Evolutionary conservation across 2,113 vertebrate species (phyloP), one percentile per base, ranked within the genome.

Genomic region (Larimichthys polyactis): DNA sequence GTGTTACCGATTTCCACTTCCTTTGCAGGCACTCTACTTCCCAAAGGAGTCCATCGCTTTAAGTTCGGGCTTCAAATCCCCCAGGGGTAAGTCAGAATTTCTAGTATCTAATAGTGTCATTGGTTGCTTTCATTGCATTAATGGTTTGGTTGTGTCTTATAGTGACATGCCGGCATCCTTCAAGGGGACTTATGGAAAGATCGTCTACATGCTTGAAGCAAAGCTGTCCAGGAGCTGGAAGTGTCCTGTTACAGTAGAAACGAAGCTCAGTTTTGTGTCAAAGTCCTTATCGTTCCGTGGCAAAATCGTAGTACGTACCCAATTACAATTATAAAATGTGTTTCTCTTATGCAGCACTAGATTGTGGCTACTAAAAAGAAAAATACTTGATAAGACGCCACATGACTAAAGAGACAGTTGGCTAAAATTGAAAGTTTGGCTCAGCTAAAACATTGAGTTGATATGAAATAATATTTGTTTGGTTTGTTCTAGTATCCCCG

Each of bases 141-240:
- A 5, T 51, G 5, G 17, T 5, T 3, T 5, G 10, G 9, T 55
- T 49, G 22, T 78, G 14, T 72, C 10, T 70, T 58, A 29, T 71
- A 95, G 94, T 48, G 65, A 88, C 20, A 77, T 94, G 66, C 94
- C 95, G 2, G 58, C 93, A 36, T 91, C 94, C 58, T 94, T 94
- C 71, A 79, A 73, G 12, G 91, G 82, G 4, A 0, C 0, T 16
- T 9, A 90, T 84, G 94, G 94, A 44, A 83, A 48, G 0, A 83
- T 95, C 40, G 52, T 68, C 9, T 94, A 95, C 75, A 72, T 20
- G 5, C 58, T 95, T 24, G 79, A 87, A 51, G 94, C 91, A 24
- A 92, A 87, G 51, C 14, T 94, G 16, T 77, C 74, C 29, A 88
- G 93, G 46, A 84, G 83, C 15, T 93, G 91, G 93, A 82, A 55